A percentile compares a stretch with the other conserved stretches of the same genome.
Evolutionary conservation across 2,888 invertebrate genomes (phyloP).

Genomic region (Microchrysa polita): DNA sequence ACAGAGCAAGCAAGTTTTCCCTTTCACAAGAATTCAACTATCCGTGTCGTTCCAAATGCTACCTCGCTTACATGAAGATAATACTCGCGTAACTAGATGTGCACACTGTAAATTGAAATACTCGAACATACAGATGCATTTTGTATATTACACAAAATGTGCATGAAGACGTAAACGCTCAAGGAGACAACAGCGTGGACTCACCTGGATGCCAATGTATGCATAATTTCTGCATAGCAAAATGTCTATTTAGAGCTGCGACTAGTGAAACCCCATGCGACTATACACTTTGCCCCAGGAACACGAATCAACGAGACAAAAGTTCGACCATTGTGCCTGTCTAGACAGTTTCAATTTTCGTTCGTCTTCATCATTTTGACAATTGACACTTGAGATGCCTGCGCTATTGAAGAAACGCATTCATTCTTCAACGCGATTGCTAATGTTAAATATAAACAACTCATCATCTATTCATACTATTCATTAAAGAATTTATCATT

Average conservation of each 20-base stretch:
- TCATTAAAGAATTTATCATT: no score
- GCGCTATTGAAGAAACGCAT: no score
- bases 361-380: no score
- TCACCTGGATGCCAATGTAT: slow-evolving; percentile 26
- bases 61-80: neutral
- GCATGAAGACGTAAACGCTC: neutral
- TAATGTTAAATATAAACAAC: no score
- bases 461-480: no score
- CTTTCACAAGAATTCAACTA: slow-evolving; percentile 17
- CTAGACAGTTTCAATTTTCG: no score
- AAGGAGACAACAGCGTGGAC: slow-evolving; percentile 9
- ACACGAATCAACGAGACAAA: neutral
- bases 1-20: neutral
- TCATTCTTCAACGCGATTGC: no score
- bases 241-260: slow-evolving; percentile 15
- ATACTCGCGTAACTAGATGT: no score
- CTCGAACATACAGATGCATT: neutral
- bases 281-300: neutral
- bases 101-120: neutral
- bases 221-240: slow-evolving; percentile 23
- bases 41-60: neutral
- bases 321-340: neutral
- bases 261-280: neutral
- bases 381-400: no score
- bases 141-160: neutral